phyloP scores from a whole-genome alignment of 1,140 invertebrate genomes.

The Choristoneura fumiferana region DNA sequence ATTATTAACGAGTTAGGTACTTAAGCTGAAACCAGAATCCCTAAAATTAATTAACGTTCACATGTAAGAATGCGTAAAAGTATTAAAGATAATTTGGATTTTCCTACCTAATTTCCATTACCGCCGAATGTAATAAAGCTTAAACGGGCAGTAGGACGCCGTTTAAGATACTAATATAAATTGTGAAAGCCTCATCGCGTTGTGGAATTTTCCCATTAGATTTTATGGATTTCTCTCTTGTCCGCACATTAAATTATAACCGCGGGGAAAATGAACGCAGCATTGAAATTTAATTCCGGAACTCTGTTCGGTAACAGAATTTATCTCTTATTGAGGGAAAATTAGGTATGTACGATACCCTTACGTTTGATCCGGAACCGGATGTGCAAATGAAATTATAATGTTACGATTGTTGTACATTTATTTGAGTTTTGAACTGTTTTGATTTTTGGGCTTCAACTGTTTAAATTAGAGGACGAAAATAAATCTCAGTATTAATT shows the following conservation, averaged over 20 bases:
- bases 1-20: too few species aligned
- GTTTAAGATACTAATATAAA: constrained; percentile 60
- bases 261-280: constrained; percentile 48
- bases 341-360: constrained; percentile 12
- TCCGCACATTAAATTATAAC: constrained; percentile 70
- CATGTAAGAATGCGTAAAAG: too few species aligned
- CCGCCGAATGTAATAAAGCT: constrained; percentile 38
- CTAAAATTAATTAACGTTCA: too few species aligned
- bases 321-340: constrained; percentile 21
- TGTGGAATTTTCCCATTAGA: constrained; percentile 65
- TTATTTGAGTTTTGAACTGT: constrained; percentile 2
- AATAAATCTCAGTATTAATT: constrained; percentile 36
- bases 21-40: too few species aligned
- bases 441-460: constrained; percentile 10
- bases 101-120: constrained; percentile 25
- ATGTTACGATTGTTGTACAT: background rate
- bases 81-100: background rate
- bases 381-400: background rate
- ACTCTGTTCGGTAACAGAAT: constrained; percentile 21
- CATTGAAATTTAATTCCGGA: constrained; percentile 63
- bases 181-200: constrained; percentile 52
- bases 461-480: constrained; percentile 17
- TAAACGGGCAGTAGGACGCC: constrained; percentile 35
- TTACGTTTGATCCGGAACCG: background rate
- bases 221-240: constrained; percentile 69